phyloP scores from a whole-genome alignment of 2,888 invertebrate species.

The Cephus nigrinus region DNA sequence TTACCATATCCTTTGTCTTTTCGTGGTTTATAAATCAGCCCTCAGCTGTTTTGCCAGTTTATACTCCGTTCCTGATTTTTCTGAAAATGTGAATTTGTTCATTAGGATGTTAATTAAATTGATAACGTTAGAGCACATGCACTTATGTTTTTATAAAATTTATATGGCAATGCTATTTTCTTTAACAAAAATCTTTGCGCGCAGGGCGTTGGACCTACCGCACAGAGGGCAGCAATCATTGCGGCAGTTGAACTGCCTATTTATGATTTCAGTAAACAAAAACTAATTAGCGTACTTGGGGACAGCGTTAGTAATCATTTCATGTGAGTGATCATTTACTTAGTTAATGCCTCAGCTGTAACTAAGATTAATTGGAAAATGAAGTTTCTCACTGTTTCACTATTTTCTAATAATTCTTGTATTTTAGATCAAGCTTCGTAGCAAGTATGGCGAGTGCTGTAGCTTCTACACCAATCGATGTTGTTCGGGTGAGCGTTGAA shows the following conservation, averaged over 20 bases:
- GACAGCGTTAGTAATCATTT: conserved; percentile 89
- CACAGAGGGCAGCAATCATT: conserved; percentile 92
- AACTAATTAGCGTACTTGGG: conserved; percentile 76
- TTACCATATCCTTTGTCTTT: neutral
- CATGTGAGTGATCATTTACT: conserved; percentile 71
- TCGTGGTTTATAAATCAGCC: neutral
- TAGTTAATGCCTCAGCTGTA: neutral
- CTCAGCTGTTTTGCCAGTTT: neutral
- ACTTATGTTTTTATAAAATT: neutral
- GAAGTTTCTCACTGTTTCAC: neutral
- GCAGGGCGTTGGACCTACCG: conserved; percentile 91
- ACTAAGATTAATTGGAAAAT: neutral
- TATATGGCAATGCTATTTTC: too few relatives aligned
- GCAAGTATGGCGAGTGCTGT: conserved; percentile 94
- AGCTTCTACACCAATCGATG: conserved; percentile 94
- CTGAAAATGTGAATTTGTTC: neutral
- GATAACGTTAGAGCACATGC: neutral
- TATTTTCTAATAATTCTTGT: conserved; percentile 5
- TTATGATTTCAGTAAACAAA: conserved; percentile 89
- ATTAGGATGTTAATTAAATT: neutral
- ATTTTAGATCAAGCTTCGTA: conserved; percentile 84
- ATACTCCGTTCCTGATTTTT: conserved; percentile 2
- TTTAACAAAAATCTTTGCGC: neutral
- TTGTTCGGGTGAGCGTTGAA: conserved; percentile 79
- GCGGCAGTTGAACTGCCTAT: conserved; percentile 94